These are phyloP conservation scores for Vulpes lagopus DNA, from an alignment of 2,113 vertebrate species.

Conservation along the genomic window DNA sequence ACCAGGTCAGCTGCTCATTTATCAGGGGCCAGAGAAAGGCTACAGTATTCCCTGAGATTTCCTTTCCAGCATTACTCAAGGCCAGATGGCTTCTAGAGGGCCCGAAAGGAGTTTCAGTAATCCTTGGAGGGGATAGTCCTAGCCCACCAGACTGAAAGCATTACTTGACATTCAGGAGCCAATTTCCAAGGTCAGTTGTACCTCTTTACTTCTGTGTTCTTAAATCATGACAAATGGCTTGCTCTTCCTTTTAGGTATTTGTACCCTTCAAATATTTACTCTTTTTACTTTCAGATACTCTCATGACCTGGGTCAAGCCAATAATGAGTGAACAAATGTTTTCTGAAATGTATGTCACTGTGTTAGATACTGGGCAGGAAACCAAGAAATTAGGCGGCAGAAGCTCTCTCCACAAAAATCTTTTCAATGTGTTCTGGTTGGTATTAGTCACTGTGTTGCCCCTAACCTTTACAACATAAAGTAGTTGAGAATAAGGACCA, in stretches of 20 bases:
- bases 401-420: background rate
- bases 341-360: background rate
- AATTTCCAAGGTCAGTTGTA: background rate
- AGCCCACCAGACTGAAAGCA: background rate
- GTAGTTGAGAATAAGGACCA: background rate
- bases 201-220: background rate
- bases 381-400: background rate
- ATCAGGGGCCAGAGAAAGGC: slow-evolving; percentile 1
- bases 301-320: background rate
- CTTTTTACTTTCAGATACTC: background rate
- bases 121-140: background rate
- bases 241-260: background rate
- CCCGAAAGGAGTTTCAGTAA: background rate
- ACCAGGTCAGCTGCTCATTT: slow-evolving; percentile 50
- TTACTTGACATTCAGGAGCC: background rate
- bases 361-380: background rate
- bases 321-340: background rate
- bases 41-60: background rate
- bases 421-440: background rate
- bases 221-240: background rate
- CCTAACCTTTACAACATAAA: background rate
- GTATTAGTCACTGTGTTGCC: background rate
- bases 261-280: background rate
- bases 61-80: background rate
- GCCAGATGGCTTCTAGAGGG: background rate